phyloP scores from a whole-genome alignment of 2,888 invertebrate species.

The Scaptomyza tumidula region DNA sequence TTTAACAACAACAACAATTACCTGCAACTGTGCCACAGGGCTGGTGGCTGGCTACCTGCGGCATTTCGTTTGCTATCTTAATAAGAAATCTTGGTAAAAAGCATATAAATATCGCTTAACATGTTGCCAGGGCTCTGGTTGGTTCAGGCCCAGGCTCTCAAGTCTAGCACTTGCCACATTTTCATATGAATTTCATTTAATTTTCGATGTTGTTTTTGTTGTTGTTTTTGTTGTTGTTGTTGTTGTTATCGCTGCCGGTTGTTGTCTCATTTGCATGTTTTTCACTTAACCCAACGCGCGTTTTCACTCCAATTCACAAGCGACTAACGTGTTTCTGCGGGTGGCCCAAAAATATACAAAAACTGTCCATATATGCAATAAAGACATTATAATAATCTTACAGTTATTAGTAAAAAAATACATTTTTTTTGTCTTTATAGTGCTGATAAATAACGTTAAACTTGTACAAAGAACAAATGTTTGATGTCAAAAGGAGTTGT shows the following conservation, averaged over 20 bases:
- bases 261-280: constrained; percentile 64
- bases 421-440: too few species aligned
- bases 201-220: constrained; percentile 31
- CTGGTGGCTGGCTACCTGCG: constrained; percentile 44
- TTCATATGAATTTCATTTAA: constrained; percentile 74
- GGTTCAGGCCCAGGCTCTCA: constrained; percentile 22
- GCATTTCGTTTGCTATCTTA: constrained; percentile 56
- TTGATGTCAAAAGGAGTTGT: neutral
- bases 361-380: constrained; percentile 16
- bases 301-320: constrained; percentile 64
- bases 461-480: neutral
- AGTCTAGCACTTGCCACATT: constrained; percentile 65
- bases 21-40: constrained; percentile 33
- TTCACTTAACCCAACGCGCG: constrained; percentile 56
- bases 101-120: constrained; percentile 79
- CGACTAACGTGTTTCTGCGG: constrained; percentile 43
- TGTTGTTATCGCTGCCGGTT: constrained; percentile 18
- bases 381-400: neutral
- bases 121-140: constrained; percentile 45
- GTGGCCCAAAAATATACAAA: constrained; percentile 18
- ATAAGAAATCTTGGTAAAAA: constrained; percentile 70
- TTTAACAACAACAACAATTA: constrained; percentile 48
- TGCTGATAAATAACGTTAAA: too few species aligned
- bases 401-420: neutral
- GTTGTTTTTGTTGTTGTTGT: constrained; percentile 31